These are phyloP conservation scores for Cyrtonyx montezumae DNA, from an alignment of 2,113 vertebrate species.

Conservation along the genomic window DNA sequence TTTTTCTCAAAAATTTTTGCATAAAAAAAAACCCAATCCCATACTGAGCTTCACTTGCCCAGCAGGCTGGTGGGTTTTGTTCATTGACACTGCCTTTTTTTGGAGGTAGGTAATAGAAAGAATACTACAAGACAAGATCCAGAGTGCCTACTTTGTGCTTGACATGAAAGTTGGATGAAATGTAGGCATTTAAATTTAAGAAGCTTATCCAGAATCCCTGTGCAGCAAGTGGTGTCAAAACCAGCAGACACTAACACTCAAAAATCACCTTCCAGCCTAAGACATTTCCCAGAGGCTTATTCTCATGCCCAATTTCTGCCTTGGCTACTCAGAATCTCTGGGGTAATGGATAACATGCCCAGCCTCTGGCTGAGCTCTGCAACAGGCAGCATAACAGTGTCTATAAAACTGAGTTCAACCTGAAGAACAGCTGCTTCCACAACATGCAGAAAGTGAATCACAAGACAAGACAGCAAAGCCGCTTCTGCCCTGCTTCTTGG, in stretches of 20 bases:
- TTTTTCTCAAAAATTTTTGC: neutral
- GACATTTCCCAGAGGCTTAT: neutral
- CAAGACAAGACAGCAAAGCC: neutral
- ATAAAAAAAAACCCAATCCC: neutral
- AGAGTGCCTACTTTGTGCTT: neutral
- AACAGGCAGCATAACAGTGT: fast-evolving
- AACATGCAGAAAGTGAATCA: fast-evolving
- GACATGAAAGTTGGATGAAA: slow-evolving; percentile 27
- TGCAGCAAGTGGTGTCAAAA: neutral
- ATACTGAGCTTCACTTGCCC: neutral
- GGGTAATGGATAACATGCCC: fast-evolving
- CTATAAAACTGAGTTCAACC: neutral
- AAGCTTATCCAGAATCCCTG: neutral
- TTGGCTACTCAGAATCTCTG: fast-evolving
- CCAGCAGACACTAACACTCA: neutral
- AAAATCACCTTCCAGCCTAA: neutral
- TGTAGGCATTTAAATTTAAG: neutral
- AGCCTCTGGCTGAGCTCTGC: neutral
- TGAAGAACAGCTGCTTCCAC: fast-evolving
- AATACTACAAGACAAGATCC: neutral
- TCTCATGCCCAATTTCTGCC: fast-evolving
- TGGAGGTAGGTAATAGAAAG: neutral
- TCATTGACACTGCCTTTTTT: neutral
- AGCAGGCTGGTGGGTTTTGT: slow-evolving; percentile 40
- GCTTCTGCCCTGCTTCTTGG: neutral